These are phyloP conservation scores for Rhea pennata DNA, from an alignment of 2,113 vertebrate species.

Conservation along the genomic window DNA sequence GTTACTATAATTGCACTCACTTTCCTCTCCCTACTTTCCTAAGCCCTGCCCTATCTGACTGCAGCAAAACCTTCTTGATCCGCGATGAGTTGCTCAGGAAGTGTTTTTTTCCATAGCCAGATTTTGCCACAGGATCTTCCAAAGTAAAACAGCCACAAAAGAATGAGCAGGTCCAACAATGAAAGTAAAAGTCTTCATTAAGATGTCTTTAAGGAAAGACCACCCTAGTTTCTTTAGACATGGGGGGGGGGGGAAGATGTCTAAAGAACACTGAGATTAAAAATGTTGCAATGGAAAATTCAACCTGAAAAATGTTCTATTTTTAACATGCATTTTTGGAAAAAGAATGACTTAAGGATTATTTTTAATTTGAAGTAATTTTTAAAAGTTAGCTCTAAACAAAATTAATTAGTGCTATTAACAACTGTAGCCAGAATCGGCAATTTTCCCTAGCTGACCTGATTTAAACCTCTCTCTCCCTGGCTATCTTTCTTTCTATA, in stretches of 20 bases:
- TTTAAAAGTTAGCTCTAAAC: not conserved
- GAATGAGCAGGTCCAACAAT: not conserved
- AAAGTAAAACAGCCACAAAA: not conserved
- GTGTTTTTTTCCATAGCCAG: not conserved
- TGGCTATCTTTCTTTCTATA: not conserved
- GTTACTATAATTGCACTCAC: too few species aligned
- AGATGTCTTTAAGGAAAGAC: not conserved
- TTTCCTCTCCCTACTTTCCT: not conserved
- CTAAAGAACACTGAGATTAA: not conserved
- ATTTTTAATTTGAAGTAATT: not conserved
- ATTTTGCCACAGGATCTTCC: not conserved
- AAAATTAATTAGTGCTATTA: not conserved
- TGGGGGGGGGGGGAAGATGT: not conserved
- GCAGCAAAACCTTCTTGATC: not conserved
- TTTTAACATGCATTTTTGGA: not conserved
- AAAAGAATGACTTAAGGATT: not conserved
- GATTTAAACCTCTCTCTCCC: not conserved
- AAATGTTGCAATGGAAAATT: not conserved
- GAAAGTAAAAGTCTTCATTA: not conserved
- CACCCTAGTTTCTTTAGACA: not conserved
- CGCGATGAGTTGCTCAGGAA: not conserved
- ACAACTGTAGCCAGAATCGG: not conserved
- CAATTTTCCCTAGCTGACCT: not conserved
- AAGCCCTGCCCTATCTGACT: not conserved
- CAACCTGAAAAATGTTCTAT: rapidly evolving